Evolutionary conservation across 2,797 vertebrate genomes (phyloP).

Genomic region (Hydrophis major): DNA sequence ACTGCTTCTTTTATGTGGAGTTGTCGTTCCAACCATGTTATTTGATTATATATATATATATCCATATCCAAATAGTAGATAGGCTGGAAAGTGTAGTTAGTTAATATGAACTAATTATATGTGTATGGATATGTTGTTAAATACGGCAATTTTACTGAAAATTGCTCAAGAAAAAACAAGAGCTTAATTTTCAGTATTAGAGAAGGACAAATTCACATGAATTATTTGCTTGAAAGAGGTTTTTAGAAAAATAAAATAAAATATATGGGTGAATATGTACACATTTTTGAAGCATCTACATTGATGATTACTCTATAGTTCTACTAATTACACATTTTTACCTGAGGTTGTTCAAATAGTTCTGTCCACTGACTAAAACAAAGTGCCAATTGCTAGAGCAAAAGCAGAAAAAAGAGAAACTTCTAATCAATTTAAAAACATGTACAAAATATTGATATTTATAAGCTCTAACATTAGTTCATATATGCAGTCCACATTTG

Average conservation of each 20-base stretch:
- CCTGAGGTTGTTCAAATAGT: slow-evolving; percentile 65
- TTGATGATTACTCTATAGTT: not conserved
- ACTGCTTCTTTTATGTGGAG: not conserved
- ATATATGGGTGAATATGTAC: not conserved
- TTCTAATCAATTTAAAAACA: not conserved
- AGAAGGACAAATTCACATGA: not conserved
- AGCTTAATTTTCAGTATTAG: not conserved
- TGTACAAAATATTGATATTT: not conserved
- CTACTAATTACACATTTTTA: slow-evolving; percentile 51
- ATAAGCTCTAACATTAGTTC: not conserved
- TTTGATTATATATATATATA: not conserved
- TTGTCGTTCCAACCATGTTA: not conserved
- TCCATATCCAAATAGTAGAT: not conserved
- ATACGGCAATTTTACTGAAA: not conserved
- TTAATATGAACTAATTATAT: not conserved
- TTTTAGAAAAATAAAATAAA: not conserved
- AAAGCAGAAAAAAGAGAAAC: slow-evolving; percentile 39
- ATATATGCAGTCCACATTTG: not conserved
- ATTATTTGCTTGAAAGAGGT: not conserved
- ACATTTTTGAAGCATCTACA: not conserved
- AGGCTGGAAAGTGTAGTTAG: not conserved
- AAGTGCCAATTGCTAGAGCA: slow-evolving; percentile 65
- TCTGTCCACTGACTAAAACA: slow-evolving; percentile 71
- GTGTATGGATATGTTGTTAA: not conserved
- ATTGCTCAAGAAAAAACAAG: not conserved